Base-by-base conservation (phyloP, 1,140 invertebrate species). In the Anadara kagoshimensis region DNA sequence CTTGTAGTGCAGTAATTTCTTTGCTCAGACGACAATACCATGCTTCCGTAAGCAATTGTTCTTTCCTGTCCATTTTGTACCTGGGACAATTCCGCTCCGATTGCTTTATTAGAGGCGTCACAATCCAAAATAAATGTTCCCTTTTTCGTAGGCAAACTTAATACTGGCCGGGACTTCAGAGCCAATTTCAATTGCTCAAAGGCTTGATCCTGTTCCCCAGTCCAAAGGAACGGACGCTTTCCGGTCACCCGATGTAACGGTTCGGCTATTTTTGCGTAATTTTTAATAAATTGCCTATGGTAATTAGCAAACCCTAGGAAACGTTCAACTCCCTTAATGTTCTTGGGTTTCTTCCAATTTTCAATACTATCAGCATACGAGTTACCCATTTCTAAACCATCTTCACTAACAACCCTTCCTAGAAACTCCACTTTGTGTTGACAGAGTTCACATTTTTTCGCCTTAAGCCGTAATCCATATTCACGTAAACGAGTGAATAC, bases 401-500 rank as follows among this genome's bases (percentile, higher is more conserved):
- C n/a, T n/a, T n/a, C n/a, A n/a, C n/a, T n/a, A n/a, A n/a, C n/a
- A n/a, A n/a, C n/a, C n/a, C n/a, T n/a, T n/a, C n/a, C n/a, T n/a
- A n/a, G n/a, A n/a, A n/a, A n/a, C n/a, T n/a, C n/a, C n/a, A n/a
- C n/a, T n/a, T n/a, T n/a, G n/a, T 65, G 3, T 11, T 44, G 5
- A 26, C 64, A 72, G 7, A 65, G 56, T 5, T 65, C 69, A 58
- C 61, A 72, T 43, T 72, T 72, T 22, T 59, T 62, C n/a, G 67
- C 36, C 24, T 69, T 69, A 45, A 62, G 24, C 26, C 45, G 62
- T 1, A 70, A 14, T 14, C 41, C n/a, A 45, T 62, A 70, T 44
- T 54, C 16, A 12, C 58, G n/a, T 5, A 70, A 62, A 0, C 68
- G 22, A 3, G 14, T 18, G 11, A 70, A 70, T 0, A 70, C 69